Conservation (phyloP, 1,140 invertebrate genomes). For the Sarcophaga peregrina region DNA sequence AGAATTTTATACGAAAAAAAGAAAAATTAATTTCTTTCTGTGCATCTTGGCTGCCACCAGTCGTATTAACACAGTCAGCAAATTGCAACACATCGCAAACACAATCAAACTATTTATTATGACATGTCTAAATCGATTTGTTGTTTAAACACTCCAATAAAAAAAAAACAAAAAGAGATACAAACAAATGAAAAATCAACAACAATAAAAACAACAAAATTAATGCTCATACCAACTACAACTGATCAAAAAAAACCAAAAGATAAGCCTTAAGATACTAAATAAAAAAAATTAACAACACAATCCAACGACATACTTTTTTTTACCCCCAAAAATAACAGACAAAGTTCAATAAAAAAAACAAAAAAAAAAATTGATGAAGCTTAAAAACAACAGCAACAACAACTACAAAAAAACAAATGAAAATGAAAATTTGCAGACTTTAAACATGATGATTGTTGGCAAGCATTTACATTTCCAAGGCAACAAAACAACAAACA, state of each 20-base stretch:
- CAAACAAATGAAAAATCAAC: background rate
- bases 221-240: background rate
- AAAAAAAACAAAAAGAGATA: background rate
- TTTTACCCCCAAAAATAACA: background rate
- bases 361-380: constrained; percentile 22
- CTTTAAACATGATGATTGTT: background rate
- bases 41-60: background rate
- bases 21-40: background rate
- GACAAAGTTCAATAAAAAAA: constrained; percentile 27
- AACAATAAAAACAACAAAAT: background rate
- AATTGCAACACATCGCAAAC: constrained; percentile 42
- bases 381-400: background rate
- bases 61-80: constrained; percentile 17
- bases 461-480: constrained; percentile 4
- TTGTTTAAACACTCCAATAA: constrained; percentile 7
- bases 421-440: background rate
- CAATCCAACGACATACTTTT: background rate
- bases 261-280: background rate
- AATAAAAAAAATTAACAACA: background rate
- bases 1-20: too few species aligned
- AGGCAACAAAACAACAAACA: background rate
- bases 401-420: background rate
- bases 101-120: constrained; percentile 43
- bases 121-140: constrained; percentile 34
- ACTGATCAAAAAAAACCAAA: constrained; percentile 6